Evolutionary conservation across 2,113 vertebrate genomes (phyloP).

Genomic region (Sceloporus undulatus): DNA sequence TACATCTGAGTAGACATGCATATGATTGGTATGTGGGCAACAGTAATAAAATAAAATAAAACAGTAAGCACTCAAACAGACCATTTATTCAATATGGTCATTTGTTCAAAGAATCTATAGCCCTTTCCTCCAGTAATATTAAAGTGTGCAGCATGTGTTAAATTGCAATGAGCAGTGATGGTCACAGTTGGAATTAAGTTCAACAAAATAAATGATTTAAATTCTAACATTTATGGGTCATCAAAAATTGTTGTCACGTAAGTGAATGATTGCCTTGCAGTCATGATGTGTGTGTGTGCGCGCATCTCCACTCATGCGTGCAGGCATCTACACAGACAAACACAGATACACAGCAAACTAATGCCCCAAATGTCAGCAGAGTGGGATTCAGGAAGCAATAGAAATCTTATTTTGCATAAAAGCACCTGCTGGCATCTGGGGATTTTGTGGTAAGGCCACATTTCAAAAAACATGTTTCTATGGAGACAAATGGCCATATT

Average conservation of each 20-base stretch:
- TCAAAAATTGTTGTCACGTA: constrained; percentile 38
- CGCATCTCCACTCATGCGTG: not conserved
- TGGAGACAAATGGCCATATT: not conserved
- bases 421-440: not conserved
- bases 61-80: constrained; percentile 55
- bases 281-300: not conserved
- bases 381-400: not conserved
- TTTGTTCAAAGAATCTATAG: constrained; percentile 48
- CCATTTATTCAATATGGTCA: constrained; percentile 31
- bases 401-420: not conserved
- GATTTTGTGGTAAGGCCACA: not conserved
- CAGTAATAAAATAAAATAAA: constrained; percentile 20
- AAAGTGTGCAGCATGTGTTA: constrained; percentile 61
- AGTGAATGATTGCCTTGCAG: constrained; percentile 15
- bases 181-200: constrained; percentile 58
- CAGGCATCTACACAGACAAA: not conserved
- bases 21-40: not conserved
- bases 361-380: not conserved
- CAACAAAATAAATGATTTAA: constrained; percentile 57
- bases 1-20: not conserved
- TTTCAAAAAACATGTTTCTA: not conserved
- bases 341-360: not conserved
- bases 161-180: constrained; percentile 60
- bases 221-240: constrained; percentile 54
- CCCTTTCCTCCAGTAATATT: constrained; percentile 31